phyloP scores from a whole-genome alignment of 37 sponge, comb jelly and placozoan species.

The Cliona cf. orientalis region DNA sequence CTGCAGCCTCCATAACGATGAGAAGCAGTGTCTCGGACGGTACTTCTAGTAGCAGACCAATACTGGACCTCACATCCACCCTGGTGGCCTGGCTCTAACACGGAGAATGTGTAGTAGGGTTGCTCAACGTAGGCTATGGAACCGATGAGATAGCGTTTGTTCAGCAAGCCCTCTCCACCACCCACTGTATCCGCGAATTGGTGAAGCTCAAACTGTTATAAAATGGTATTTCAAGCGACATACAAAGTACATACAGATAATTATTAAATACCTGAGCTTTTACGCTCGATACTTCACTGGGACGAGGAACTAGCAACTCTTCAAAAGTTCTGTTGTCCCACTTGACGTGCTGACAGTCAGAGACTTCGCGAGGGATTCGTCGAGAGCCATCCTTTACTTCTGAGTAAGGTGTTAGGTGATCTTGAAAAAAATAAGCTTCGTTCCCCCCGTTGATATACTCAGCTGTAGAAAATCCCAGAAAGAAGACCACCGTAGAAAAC shows the following conservation, averaged over 20 bases:
- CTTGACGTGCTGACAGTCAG: slow-evolving; percentile 31
- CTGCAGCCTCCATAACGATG: slow-evolving; percentile 49
- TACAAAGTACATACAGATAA: too few relatives aligned
- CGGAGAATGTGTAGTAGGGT: slow-evolving; percentile 85
- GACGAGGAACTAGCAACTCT: neutral
- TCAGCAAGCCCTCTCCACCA: neutral
- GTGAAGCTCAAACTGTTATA: slow-evolving; percentile 7
- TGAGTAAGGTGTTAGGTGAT: slow-evolving; percentile 64
- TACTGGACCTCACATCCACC: slow-evolving; percentile 48
- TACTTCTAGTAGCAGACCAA: slow-evolving; percentile 31
- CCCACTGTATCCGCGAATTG: slow-evolving; percentile 25
- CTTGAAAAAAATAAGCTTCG: slow-evolving; percentile 19
- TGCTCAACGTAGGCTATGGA: slow-evolving; percentile 68
- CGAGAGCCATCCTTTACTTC: slow-evolving; percentile 27
- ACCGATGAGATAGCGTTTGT: slow-evolving; percentile 53
- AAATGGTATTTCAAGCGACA: too few relatives aligned
- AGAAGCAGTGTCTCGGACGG: slow-evolving; percentile 68
- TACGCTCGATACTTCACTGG: neutral
- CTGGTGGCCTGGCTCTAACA: slow-evolving; percentile 73
- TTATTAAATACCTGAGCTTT: too few relatives aligned
- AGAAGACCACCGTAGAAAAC: too few relatives aligned
- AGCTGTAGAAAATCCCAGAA: too few relatives aligned
- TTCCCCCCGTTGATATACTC: too few relatives aligned
- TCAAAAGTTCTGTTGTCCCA: slow-evolving; percentile 48
- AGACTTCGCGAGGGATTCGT: slow-evolving; percentile 31